Evolutionary conservation across 2,797 vertebrate species (phyloP), one percentile per base, ranked within the genome.

Genomic region (Bufotes viridis): DNA sequence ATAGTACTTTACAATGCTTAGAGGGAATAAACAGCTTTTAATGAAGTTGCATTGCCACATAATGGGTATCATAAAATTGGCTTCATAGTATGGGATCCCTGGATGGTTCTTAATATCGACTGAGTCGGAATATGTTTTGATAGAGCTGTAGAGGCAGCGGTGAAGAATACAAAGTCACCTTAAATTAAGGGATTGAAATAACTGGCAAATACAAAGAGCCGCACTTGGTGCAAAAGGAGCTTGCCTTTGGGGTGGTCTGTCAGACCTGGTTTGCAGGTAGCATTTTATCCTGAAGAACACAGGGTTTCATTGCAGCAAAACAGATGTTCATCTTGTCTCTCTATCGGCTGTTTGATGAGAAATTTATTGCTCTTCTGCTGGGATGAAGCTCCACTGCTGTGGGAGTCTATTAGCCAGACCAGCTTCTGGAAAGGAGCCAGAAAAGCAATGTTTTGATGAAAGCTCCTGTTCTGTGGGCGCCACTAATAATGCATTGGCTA

Each of bases 401-500:
- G 92, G 92, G 94, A 95, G 95, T 95, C 95, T 96, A 95, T 96
- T 95, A 96, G 94, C 93, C 93, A 93, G 94, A 94, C 93, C 91
- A 17, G 94, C 92, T 91, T 92, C 93, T 96, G 96, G 95, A 95
- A 55, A 93, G 90, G 81, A 92, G 95, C 95, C 95, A 96, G 93
- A 91, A 91, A 92, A 91, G 93, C 92, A 34, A 91, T 91, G 93
- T 94, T 95, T 94, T 95, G 94, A 95, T 95, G 95, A 94, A 95
- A 95, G 93, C 91, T 93, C 94, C 72, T 81, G 92, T 93, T 94
- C 93, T 89, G 92, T 89, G 96, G 95, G 95, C 97, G 96, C 96
- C 96, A 96, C 96, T 94, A 96, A 97, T 98, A 98, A 98, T 97
- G 97, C 96, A 94, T 95, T 93, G 96, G 95, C 96, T 97, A 97